Evolutionary conservation across 2,797 vertebrate species (phyloP).

Genomic region (Petrocephalus sullivani): DNA sequence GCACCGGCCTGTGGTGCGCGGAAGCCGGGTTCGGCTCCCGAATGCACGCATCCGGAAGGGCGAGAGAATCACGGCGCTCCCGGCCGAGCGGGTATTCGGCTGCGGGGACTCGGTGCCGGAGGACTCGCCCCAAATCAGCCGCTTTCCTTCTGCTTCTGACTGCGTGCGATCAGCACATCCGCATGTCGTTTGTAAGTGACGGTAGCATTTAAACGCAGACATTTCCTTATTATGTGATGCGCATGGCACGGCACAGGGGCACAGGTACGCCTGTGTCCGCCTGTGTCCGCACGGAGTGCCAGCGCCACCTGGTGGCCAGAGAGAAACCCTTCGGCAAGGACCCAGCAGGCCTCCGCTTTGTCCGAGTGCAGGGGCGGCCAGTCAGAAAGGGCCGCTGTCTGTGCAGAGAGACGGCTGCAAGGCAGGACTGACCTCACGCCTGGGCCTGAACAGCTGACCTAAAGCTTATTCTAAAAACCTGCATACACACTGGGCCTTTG

Average conservation of each 20-base stretch:
- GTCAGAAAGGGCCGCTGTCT: no score
- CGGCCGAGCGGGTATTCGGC: no score
- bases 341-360: neutral
- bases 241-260: neutral
- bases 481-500: no score
- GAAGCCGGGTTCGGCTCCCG: slow-evolving; percentile 16
- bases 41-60: neutral
- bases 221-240: neutral
- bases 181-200: neutral
- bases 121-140: neutral
- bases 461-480: no score
- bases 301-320: neutral
- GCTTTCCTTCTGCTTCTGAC: neutral
- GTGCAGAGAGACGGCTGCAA: no score
- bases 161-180: neutral
- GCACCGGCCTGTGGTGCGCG: neutral
- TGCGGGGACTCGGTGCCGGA: no score
- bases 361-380: no score
- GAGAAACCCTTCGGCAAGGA: neutral
- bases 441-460: no score
- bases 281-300: neutral
- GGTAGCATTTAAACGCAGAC: neutral
- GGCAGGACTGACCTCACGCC: no score
- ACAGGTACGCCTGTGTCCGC: neutral
- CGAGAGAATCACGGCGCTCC: neutral